Evolutionary conservation across 2,113 vertebrate species (phyloP), one percentile per base, ranked within the genome.

Genomic region (Onychorhynchus coronatus): DNA sequence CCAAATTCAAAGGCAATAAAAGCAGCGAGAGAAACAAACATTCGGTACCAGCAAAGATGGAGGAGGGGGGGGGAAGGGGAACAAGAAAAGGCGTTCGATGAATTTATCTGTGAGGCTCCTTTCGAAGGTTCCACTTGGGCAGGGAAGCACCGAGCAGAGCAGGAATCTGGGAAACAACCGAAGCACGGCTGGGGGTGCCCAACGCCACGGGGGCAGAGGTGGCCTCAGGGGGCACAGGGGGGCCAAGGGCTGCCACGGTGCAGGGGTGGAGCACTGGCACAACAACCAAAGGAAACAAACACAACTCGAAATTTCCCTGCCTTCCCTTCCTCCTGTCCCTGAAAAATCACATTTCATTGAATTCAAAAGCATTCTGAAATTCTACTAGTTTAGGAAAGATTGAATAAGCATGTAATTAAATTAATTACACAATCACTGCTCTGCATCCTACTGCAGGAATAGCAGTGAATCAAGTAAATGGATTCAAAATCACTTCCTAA

Each of bases 391-490:
- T 97, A 95, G 94, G 77, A 58, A 97, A 98, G 97, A 97, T 90
- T 95, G 97, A 96, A 97, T 95, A 97, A 97, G 95, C 97, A 94
- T 97, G 97, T 98, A 98, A 98, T 97, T 98, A 97, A 97, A 98
- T 98, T 98, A 98, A 98, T 98, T 98, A 98, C 96, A 96, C 97
- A 98, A 97, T 97, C 97, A 90, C 39, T 94, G 97, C 96, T 97
- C 97, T 93, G 95, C 92, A 97, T 97, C 96, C 95, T 94, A 91
- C 94, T 96, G 96, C 68, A 65, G 97, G 97, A 96, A 98, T 22
- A 94, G 95, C 95, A 95, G 68, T 82, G 90, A 95, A 97, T 96
- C 96, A 93, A 95, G 84, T 88, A 94, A 93, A 94, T 96, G 83
- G 85, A 91, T 93, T 93, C 83, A 21, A 65, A 94, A 96, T 92